Base-by-base conservation (phyloP, 2,797 vertebrate genomes). In the Coreius guichenoti region DNA sequence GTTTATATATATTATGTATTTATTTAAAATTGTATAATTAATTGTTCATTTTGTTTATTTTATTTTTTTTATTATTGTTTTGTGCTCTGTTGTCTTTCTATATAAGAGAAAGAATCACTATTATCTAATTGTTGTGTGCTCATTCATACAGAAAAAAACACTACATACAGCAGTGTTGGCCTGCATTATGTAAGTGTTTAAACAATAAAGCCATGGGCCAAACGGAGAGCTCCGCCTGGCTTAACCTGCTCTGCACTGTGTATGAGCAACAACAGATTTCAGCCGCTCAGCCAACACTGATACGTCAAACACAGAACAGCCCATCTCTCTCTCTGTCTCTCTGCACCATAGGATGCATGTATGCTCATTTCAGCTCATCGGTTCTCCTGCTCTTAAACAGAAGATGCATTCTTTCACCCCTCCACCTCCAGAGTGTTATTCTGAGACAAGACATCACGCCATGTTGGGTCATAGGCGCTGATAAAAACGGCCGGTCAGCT, bases 321-420 rank as follows among this genome's bases (percentile, higher is more conserved):
- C 26, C 61, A 63, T 80, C 31, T 26, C 26, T 54, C 9, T 29
- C 13, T 26, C 63, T 31, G 43, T 80, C 45, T 54, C 56, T 36
- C 29, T 89, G 83, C 73, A 90, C 51, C 65, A 91, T 87, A 90
- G 88, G 88, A 89, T 82, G 86, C 90, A 82, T 90, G 91, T 92
- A 88, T 91, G 90, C 90, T 90, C 86, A 89, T 92, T 93, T 93
- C 91, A 91, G 91, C 90, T 92, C 93, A 93, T 92, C 91, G 94
- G 93, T 92, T 90, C 90, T 88, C 88, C 74, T 90, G 85, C 89
- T 21, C 54, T 88, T 83, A 83, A 94, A 93, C 92, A 93, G 91
- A 92, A 93, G 92, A 90, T 87, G 90, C 92, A 91, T 93, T 92
- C 92, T 92, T 85, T 82, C 85, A 63, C 5, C 85, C 45, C 67